Percentiles rank a stretch among this genome's conserved stretches.
Conservation (phyloP, 2,113 vertebrate species). For the Lagopus leucura region DNA sequence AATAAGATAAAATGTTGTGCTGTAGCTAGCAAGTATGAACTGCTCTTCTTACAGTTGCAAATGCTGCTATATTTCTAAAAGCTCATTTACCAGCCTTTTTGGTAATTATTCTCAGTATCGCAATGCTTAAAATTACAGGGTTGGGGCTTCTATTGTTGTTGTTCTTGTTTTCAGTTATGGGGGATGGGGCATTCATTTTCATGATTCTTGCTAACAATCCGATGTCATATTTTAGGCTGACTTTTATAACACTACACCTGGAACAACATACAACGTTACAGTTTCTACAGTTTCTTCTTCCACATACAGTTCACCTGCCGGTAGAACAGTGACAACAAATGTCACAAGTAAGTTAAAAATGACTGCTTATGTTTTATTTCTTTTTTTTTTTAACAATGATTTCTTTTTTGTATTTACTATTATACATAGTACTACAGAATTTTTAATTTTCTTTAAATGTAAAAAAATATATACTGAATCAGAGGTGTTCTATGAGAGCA, state of each 20-base stretch:
- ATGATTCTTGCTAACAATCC: not conserved
- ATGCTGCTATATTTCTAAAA: not conserved
- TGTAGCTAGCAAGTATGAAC: not conserved
- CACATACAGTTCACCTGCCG: constrained; percentile 85
- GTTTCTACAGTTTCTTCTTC: constrained; percentile 87
- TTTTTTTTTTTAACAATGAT: not conserved
- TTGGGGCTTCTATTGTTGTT: not conserved
- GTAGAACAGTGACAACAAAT: constrained; percentile 85
- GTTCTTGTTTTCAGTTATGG: not conserved
- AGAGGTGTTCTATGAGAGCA: not conserved
- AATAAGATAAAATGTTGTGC: not conserved
- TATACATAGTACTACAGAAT: not conserved
- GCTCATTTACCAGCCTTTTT: not conserved
- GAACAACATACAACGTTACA: constrained; percentile 82
- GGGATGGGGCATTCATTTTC: not conserved
- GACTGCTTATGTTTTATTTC: not conserved
- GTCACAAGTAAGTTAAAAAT: constrained; percentile 84
- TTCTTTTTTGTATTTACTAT: not conserved
- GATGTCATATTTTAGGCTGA: constrained; percentile 79
- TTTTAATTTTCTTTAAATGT: not conserved
- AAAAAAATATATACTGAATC: not conserved
- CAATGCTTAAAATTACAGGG: not conserved
- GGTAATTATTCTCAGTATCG: not conserved
- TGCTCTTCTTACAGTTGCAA: not conserved
- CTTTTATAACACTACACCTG: constrained; percentile 80